Conservation (phyloP, 2,888 invertebrate genomes). For the Pyrocoelia pectoralis region DNA sequence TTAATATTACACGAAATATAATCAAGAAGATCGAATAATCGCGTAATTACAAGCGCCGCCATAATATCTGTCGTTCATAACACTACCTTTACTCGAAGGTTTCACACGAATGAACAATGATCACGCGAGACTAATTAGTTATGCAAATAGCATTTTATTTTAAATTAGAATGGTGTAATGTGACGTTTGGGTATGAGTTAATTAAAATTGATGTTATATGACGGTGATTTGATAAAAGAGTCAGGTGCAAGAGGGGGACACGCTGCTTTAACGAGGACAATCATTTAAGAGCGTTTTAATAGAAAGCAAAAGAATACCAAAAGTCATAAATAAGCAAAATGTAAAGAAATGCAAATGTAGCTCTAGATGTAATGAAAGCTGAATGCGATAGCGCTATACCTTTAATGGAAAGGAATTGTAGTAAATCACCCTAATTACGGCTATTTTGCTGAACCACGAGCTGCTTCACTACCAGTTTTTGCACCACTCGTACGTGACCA, state of each 20-base stretch:
- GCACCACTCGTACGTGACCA: conserved; percentile 22
- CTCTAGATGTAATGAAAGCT: conserved; percentile 25
- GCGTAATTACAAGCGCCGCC: conserved; percentile 31
- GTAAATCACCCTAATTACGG: conserved; percentile 33
- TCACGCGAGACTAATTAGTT: conserved; percentile 32
- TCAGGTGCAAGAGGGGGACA: neutral
- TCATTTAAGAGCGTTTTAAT: conserved; percentile 16
- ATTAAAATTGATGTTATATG: conserved; percentile 18
- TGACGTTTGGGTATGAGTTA: conserved; percentile 28
- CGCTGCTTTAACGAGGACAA: conserved; percentile 4
- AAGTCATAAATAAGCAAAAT: conserved; percentile 16
- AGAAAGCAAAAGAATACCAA: conserved; percentile 15
- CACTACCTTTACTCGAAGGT: conserved; percentile 25
- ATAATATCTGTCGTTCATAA: conserved; percentile 32
- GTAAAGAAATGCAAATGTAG: conserved; percentile 32
- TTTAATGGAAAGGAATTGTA: conserved; percentile 23
- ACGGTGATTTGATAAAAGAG: conserved; percentile 5
- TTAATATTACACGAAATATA: conserved; percentile 28
- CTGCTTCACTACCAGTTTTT: conserved; percentile 19
- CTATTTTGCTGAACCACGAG: conserved; percentile 16
- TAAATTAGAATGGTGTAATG: conserved; percentile 20
- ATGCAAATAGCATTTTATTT: conserved; percentile 28
- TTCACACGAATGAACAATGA: conserved; percentile 28
- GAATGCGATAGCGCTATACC: conserved; percentile 24
- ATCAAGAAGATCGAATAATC: conserved; percentile 33